Conservation (phyloP, 1,140 invertebrate genomes). For the fruit fly (Drosophila melanogaster) region DNA sequence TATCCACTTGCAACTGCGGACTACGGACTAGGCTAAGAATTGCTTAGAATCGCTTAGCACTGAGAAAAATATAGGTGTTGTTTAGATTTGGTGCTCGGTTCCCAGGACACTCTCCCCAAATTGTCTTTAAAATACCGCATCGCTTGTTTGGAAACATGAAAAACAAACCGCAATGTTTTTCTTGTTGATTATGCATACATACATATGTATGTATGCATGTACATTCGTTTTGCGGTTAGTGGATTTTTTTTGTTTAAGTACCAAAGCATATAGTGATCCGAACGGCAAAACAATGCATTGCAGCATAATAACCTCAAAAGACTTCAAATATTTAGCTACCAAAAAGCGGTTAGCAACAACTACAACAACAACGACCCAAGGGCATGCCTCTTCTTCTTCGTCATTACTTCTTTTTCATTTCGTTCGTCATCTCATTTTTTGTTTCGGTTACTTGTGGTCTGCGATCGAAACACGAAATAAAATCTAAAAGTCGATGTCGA, state of each 20-base stretch:
- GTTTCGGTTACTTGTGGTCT: constrained; percentile 18
- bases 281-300: constrained; percentile 31
- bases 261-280: constrained; percentile 5
- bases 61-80: not conserved
- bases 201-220: too few species aligned
- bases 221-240: constrained; percentile 18
- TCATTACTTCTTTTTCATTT: constrained; percentile 23
- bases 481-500: constrained; percentile 34
- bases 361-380: constrained; percentile 24
- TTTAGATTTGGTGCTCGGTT: not conserved
- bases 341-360: constrained; percentile 22
- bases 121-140: constrained; percentile 21
- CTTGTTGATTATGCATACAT: not conserved
- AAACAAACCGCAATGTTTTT: constrained; percentile 18
- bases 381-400: constrained; percentile 31
- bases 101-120: constrained; percentile 6
- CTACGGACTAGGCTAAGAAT: too few species aligned
- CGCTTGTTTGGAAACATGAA: constrained; percentile 25
- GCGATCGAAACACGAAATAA: constrained; percentile 35
- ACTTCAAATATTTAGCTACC: constrained; percentile 44
- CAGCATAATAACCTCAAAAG: constrained; percentile 50
- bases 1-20: too few species aligned
- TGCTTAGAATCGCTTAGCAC: too few species aligned
- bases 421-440: constrained; percentile 28
- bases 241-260: constrained; percentile 3